A percentile compares a stretch with the other conserved stretches of the same genome.
Conservation (phyloP, 2,113 vertebrate species). For the Saimiri boliviensis region DNA sequence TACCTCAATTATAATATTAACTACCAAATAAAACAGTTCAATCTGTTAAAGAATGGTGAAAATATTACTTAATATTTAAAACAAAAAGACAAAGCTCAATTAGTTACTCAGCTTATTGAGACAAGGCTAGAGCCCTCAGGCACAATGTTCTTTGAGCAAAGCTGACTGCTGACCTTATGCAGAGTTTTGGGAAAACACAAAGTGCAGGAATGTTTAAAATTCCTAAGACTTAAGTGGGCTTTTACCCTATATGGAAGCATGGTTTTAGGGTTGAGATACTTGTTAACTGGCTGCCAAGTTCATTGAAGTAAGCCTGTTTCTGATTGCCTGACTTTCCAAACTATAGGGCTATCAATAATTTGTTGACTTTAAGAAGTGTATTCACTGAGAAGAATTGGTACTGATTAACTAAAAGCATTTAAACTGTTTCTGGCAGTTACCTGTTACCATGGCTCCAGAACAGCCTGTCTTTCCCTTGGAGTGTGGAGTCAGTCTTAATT, state of each 20-base stretch:
- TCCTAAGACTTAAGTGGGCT: neutral
- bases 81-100: neutral
- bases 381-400: neutral
- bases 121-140: neutral
- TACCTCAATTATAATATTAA: neutral
- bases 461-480: neutral
- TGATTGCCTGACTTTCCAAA: neutral
- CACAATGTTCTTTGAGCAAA: neutral
- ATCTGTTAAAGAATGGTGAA: neutral
- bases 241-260: neutral
- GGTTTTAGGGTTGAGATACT: too few relatives aligned
- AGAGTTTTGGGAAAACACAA: neutral
- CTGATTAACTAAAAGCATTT: neutral
- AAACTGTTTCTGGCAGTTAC: neutral
- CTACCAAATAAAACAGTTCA: neutral
- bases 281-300: neutral
- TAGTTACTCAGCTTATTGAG: neutral
- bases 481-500: neutral
- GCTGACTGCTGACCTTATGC: neutral
- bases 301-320: neutral
- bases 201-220: neutral
- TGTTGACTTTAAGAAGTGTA: neutral
- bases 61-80: neutral
- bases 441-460: neutral
- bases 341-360: neutral